Evolutionary conservation across 30 jellyfish, hydroid and myxozoan species (phyloP).

Genomic region (Hydractinia echinata): DNA sequence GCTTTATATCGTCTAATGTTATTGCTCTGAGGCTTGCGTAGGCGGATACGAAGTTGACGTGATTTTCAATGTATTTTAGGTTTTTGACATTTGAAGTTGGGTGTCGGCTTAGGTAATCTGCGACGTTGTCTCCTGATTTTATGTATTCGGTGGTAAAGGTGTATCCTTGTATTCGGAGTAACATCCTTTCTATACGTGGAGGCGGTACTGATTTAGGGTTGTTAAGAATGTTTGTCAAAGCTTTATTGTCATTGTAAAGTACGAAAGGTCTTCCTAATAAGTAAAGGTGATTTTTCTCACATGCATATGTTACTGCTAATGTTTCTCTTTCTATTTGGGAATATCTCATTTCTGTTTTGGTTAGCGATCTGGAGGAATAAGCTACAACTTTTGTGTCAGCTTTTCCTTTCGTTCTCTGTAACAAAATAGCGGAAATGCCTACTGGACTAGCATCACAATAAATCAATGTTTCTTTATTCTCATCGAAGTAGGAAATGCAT

Average conservation of each 20-base stretch:
- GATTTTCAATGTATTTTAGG: neutral
- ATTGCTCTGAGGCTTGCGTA: too few species aligned
- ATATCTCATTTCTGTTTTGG: slow-evolving; percentile 6
- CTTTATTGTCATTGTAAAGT: slow-evolving; percentile 16
- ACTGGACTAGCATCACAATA: slow-evolving; percentile 1
- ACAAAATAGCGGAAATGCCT: neutral
- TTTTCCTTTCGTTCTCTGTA: neutral
- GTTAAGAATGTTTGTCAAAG: slow-evolving; percentile 1
- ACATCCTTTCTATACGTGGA: slow-evolving; percentile 29
- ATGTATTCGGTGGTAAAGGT: slow-evolving; percentile 1
- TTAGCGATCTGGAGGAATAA: slow-evolving; percentile 21
- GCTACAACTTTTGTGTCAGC: neutral
- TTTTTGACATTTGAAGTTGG: neutral
- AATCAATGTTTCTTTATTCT: neutral
- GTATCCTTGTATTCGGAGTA: slow-evolving; percentile 31
- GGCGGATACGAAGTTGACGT: too few species aligned
- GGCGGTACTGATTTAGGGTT: slow-evolving; percentile 33
- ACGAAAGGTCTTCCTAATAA: slow-evolving; percentile 5
- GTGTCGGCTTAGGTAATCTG: slow-evolving; percentile 13
- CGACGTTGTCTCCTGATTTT: neutral
- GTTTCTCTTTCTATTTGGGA: slow-evolving; percentile 23
- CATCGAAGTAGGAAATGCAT: neutral
- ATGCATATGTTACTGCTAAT: neutral
- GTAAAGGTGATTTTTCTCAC: slow-evolving; percentile 19
- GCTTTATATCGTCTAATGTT: too few species aligned